These are phyloP conservation scores for Heliothis virescens DNA, from an alignment of 1,140 invertebrate species.

Conservation along the genomic window DNA sequence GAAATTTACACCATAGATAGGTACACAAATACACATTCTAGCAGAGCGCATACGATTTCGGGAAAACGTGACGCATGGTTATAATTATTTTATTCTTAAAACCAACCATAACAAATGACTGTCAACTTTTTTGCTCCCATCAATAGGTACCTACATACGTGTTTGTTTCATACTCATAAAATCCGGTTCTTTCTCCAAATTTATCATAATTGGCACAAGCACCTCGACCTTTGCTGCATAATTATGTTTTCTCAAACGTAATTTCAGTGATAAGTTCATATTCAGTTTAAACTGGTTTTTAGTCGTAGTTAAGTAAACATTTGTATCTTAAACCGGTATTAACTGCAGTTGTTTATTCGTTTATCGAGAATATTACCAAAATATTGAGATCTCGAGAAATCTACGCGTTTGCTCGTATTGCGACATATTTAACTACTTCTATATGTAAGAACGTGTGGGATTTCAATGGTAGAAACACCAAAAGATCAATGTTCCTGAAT, in stretches of 20 bases:
- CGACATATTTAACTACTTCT: no score
- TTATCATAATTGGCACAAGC: neutral
- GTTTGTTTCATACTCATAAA: neutral
- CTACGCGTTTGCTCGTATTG: no score
- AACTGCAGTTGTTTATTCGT: neutral
- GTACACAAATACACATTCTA: no score
- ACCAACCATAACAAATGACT: no score
- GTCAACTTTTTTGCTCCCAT: no score
- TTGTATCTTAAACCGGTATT: neutral
- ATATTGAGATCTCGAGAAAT: neutral
- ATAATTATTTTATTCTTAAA: no score
- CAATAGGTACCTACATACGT: neutral
- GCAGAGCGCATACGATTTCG: no score
- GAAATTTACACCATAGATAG: no score
- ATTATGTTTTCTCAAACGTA: slow-evolving; percentile 4
- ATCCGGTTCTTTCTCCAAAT: neutral
- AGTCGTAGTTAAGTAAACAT: neutral
- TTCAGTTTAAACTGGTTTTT: neutral
- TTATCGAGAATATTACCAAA: neutral
- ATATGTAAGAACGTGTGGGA: no score
- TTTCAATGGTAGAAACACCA: no score
- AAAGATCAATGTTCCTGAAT: no score
- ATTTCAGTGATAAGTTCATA: neutral
- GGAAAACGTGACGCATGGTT: no score
- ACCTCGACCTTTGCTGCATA: neutral